Conservation (phyloP, 2,113 vertebrate genomes). For the Chloebia gouldiae region DNA sequence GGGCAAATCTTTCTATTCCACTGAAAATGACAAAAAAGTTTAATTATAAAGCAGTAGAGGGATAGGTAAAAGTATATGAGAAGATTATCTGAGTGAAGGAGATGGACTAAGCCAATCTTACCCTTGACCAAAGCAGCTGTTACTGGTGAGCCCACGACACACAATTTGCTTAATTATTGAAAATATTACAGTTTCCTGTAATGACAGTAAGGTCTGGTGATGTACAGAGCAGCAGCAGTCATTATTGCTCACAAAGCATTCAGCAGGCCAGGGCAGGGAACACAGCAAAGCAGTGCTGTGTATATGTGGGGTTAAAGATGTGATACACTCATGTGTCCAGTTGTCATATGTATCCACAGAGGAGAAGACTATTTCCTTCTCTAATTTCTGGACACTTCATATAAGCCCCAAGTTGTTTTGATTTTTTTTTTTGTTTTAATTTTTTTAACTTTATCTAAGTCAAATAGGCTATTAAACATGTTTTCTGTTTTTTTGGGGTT, state of each 20-base stretch:
- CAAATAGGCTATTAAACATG: not conserved
- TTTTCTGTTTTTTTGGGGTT: not conserved
- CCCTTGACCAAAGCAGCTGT: not conserved
- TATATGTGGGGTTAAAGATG: not conserved
- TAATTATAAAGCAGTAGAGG: not conserved
- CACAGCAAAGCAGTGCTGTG: not conserved
- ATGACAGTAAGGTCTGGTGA: not conserved
- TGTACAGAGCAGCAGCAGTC: not conserved
- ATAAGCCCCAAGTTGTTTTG: not conserved
- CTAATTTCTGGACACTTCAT: not conserved
- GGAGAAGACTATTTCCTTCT: not conserved
- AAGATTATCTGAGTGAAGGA: not conserved
- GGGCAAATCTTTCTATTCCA: not conserved
- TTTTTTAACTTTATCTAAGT: not conserved
- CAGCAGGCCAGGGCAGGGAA: not conserved
- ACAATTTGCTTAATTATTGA: not conserved
- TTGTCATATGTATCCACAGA: rapidly evolving
- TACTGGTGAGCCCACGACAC: rapidly evolving
- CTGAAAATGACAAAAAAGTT: not conserved
- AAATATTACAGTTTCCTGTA: not conserved
- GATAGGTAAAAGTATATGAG: not conserved
- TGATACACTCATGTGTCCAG: too few relatives aligned
- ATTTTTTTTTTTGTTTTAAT: not conserved
- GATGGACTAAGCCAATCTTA: not conserved
- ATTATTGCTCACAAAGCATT: not conserved